A percentile compares a stretch with the other conserved stretches of the same genome.
These are phyloP conservation scores for Takifugu bimaculatus DNA, from an alignment of 2,113 vertebrate species.

Conservation along the genomic window DNA sequence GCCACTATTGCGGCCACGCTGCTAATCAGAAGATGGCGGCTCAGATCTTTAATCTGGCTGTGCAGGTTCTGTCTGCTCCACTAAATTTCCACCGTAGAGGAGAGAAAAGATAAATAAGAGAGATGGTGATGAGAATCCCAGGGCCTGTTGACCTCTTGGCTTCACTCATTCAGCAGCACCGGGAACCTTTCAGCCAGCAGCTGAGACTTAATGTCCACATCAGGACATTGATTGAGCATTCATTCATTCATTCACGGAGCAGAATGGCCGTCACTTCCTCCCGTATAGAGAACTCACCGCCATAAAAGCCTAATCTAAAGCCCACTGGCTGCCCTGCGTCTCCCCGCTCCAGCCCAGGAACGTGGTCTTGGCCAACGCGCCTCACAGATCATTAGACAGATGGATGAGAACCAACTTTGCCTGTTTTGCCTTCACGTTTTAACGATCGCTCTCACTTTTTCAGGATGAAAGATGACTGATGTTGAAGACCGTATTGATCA, in stretches of 20 bases:
- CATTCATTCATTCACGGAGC: constrained; percentile 42
- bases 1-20: neutral
- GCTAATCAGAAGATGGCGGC: neutral
- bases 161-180: constrained; percentile 41
- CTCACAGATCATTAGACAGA: constrained; percentile 68
- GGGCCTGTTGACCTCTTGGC: constrained; percentile 38
- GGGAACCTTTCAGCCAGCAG: constrained; percentile 53
- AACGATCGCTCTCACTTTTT: constrained; percentile 47
- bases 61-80: constrained; percentile 5
- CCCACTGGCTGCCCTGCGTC: constrained; percentile 26
- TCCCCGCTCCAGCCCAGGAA: constrained; percentile 18
- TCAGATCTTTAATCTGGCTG: constrained; percentile 11
- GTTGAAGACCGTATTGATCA: constrained; percentile 56
- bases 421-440: constrained; percentile 59
- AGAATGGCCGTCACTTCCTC: constrained; percentile 57
- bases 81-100: constrained; percentile 17
- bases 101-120: neutral
- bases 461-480: constrained; percentile 24
- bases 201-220: constrained; percentile 60
- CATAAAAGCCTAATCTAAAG: constrained; percentile 55
- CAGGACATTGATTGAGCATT: constrained; percentile 38
- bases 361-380: constrained; percentile 42
- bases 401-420: constrained; percentile 57
- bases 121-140: constrained; percentile 27
- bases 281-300: constrained; percentile 53